Percentiles rank a stretch among this genome's conserved stretches.
phyloP scores from a whole-genome alignment of 2,797 vertebrate genomes.

The Harpagifer antarcticus region DNA sequence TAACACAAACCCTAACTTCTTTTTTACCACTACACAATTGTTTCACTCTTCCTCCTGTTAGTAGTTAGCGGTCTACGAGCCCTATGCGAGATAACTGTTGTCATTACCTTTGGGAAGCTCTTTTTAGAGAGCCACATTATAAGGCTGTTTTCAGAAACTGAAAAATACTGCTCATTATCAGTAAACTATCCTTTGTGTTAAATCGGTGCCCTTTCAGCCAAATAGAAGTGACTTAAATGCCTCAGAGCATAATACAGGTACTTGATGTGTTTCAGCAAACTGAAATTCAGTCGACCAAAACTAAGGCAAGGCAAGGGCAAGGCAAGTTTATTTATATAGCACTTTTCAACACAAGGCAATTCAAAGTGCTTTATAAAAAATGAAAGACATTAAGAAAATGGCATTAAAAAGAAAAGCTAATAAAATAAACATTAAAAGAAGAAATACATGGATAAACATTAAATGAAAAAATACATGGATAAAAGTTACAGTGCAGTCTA shows the following conservation, averaged over 20 bases:
- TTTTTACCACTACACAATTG: too few species aligned
- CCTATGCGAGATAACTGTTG: neutral
- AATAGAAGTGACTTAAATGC: slow-evolving; percentile 4
- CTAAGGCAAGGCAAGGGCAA: too few species aligned
- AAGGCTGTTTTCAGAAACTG: slow-evolving; percentile 11
- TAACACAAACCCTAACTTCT: neutral
- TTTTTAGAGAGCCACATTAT: slow-evolving; percentile 1
- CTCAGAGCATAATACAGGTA: neutral
- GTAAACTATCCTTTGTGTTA: slow-evolving; percentile 15
- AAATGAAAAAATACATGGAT: too few species aligned
- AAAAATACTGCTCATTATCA: neutral
- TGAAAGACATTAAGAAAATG: too few species aligned
- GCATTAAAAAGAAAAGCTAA: too few species aligned
- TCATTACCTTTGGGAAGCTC: neutral
- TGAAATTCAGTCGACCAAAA: slow-evolving; percentile 7
- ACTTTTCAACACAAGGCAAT: too few species aligned
- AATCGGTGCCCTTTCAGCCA: neutral
- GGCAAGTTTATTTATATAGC: too few species aligned
- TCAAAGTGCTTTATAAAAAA: too few species aligned
- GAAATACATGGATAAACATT: too few species aligned
- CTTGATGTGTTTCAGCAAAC: neutral
- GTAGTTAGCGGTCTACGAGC: neutral
- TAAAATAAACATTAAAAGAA: too few species aligned
- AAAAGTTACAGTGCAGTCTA: too few species aligned
- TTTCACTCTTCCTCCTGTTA: neutral